phyloP scores from a whole-genome alignment of 2,888 invertebrate genomes.

The Nomada fabriciana region DNA sequence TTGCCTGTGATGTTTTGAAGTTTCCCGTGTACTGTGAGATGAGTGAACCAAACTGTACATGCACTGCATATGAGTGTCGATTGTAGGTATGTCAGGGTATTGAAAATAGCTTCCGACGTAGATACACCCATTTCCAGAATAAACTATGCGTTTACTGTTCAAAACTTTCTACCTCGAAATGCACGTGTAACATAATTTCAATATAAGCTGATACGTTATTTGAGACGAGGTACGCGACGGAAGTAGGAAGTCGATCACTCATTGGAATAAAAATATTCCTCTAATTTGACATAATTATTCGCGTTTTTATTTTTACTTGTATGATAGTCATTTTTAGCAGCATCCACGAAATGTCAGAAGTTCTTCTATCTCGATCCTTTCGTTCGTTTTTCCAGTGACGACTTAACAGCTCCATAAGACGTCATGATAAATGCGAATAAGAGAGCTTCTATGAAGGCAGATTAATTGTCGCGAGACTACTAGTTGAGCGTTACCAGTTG shows the following conservation, averaged over 20 bases:
- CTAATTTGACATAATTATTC: too few species aligned
- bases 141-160: not conserved
- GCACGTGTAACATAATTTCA: too few species aligned
- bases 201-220: too few species aligned
- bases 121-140: not conserved
- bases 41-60: not conserved
- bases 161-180: not conserved
- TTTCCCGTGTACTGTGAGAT: not conserved
- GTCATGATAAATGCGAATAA: constrained; percentile 1
- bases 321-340: too few species aligned
- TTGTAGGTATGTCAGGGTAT: not conserved
- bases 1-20: not conserved
- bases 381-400: not conserved
- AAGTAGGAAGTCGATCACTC: too few species aligned
- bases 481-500: constrained; percentile 11
- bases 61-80: not conserved
- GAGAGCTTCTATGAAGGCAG: not conserved
- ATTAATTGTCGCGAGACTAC: constrained; percentile 29
- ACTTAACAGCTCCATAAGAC: not conserved
- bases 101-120: not conserved
- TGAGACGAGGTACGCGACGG: too few species aligned
- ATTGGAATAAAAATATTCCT: too few species aligned
- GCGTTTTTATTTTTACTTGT: too few species aligned
- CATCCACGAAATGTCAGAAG: too few species aligned
- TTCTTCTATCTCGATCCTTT: not conserved